A percentile compares a stretch with the other conserved stretches of the same genome.
These are phyloP conservation scores for Drosophila quinaria DNA, from an alignment of 2,888 invertebrate species.

Conservation along the genomic window DNA sequence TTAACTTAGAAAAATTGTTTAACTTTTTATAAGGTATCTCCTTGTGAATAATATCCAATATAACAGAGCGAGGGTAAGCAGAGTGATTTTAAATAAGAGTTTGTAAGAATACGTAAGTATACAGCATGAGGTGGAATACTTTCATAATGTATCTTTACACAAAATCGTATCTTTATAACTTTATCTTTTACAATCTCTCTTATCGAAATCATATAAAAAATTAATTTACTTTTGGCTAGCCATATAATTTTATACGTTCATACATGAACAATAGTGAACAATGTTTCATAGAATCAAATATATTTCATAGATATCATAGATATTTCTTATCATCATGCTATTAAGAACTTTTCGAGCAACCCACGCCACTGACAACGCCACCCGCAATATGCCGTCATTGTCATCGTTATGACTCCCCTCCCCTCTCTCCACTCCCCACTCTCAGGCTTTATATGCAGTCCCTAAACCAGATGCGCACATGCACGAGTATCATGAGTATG, in stretches of 20 bases:
- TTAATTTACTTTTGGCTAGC: constrained; percentile 1
- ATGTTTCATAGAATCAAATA: not conserved
- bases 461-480: constrained; percentile 80
- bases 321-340: not conserved
- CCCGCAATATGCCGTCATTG: constrained; percentile 61
- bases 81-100: no score
- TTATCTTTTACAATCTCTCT: constrained; percentile 15
- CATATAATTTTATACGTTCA: constrained; percentile 6
- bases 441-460: constrained; percentile 14
- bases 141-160: not conserved
- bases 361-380: constrained; percentile 42
- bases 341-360: constrained; percentile 32
- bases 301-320: not conserved
- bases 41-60: no score
- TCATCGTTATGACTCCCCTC: constrained; percentile 44
- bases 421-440: constrained; percentile 17
- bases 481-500: constrained; percentile 16
- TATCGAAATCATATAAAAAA: constrained; percentile 29
- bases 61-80: no score
- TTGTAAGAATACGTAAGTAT: no score
- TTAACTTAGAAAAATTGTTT: no score
- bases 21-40: no score
- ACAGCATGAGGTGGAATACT: not conserved
- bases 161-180: not conserved
- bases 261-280: constrained; percentile 4